Evolutionary conservation across 2,797 vertebrate species (phyloP).

Genomic region (Spinus pinus): DNA sequence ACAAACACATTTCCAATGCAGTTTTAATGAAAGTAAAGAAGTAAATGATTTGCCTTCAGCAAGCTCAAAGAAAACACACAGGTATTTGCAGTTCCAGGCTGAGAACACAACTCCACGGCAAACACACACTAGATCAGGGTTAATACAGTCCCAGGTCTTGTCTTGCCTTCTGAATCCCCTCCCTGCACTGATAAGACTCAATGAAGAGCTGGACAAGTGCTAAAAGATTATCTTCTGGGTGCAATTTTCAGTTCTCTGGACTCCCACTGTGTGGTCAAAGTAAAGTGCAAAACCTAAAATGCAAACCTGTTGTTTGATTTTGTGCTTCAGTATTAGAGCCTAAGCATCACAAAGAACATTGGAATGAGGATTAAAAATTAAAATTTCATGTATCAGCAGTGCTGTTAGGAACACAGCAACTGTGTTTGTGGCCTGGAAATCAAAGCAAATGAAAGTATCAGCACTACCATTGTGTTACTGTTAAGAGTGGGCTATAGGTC

Average conservation of each 20-base stretch:
- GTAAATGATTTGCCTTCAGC: background rate
- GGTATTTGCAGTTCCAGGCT: background rate
- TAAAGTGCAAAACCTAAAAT: background rate
- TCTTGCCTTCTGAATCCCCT: background rate
- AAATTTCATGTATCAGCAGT: background rate
- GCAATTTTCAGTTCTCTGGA: background rate
- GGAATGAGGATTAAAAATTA: background rate
- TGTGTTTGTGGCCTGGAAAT: background rate
- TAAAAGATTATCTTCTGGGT: background rate
- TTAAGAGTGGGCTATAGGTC: background rate
- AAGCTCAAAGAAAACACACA: background rate
- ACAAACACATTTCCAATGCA: background rate
- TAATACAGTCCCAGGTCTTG: background rate
- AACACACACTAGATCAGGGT: background rate
- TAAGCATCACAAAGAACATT: background rate
- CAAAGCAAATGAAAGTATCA: background rate
- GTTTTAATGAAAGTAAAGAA: background rate
- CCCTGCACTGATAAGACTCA: background rate
- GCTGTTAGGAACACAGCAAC: background rate
- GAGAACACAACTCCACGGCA: background rate
- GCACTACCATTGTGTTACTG: background rate
- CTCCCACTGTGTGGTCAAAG: background rate
- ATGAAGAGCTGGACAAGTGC: background rate
- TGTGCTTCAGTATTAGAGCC: background rate
- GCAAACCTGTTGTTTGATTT: background rate